Evolutionary conservation across 1,140 invertebrate species (phyloP).

Genomic region (Drosophila equinoxialis): DNA sequence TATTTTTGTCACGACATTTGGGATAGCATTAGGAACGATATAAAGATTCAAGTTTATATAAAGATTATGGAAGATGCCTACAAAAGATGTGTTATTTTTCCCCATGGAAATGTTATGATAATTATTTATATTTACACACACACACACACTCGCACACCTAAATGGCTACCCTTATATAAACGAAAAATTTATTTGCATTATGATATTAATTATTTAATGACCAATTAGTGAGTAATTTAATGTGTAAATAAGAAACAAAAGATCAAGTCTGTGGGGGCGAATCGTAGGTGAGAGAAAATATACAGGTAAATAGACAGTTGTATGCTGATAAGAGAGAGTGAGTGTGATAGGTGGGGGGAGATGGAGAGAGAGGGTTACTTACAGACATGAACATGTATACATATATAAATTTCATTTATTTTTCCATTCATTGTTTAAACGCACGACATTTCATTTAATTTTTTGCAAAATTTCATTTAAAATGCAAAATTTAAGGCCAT

Average conservation of each 20-base stretch:
- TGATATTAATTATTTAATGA: constrained; percentile 66
- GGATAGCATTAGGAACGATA: too few relatives aligned
- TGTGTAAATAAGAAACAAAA: constrained; percentile 14
- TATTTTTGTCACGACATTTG: too few relatives aligned
- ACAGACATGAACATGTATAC: constrained; percentile 1
- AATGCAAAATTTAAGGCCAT: constrained; percentile 34
- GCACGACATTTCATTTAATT: constrained; percentile 48
- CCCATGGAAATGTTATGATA: not conserved
- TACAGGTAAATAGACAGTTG: not conserved
- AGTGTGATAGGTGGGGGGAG: not conserved
- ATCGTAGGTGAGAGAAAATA: not conserved
- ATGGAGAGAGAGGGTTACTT: not conserved
- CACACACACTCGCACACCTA: not conserved
- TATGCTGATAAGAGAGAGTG: not conserved
- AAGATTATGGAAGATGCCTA: not conserved
- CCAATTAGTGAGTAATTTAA: constrained; percentile 52
- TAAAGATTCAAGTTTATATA: not conserved
- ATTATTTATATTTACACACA: not conserved
- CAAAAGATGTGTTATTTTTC: constrained; percentile 4
- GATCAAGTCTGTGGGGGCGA: constrained; percentile 34
- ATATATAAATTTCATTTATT: constrained; percentile 10
- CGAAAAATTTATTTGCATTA: constrained; percentile 21
- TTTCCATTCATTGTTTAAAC: constrained; percentile 18
- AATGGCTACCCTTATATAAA: not conserved
- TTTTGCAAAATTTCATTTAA: constrained; percentile 53